phyloP scores from a whole-genome alignment of 2,113 vertebrate genomes.

The Platysteira castanea region DNA sequence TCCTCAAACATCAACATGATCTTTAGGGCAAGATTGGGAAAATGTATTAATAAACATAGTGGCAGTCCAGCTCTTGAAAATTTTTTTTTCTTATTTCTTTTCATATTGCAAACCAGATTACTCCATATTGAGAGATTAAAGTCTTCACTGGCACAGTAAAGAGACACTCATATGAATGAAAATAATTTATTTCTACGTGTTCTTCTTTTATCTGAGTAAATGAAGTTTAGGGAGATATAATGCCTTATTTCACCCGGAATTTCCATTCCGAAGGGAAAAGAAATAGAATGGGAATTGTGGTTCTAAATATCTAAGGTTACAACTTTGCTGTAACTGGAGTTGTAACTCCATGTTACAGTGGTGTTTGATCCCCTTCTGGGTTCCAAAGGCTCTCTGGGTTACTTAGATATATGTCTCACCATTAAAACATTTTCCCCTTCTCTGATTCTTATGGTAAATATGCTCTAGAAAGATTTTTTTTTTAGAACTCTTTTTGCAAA shows the following conservation, averaged over 20 bases:
- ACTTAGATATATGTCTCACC: background rate
- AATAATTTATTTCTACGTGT: background rate
- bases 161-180: background rate
- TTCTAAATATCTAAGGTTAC: background rate
- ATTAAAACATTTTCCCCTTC: background rate
- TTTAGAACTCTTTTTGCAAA: background rate
- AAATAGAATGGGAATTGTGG: background rate
- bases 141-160: background rate
- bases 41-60: background rate
- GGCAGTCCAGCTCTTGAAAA: background rate
- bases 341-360: background rate
- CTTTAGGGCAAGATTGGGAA: background rate
- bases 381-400: background rate
- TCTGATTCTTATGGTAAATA: background rate
- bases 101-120: background rate
- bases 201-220: background rate
- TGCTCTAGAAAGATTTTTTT: background rate
- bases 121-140: background rate
- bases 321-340: background rate
- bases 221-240: background rate
- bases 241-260: background rate
- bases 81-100: background rate
- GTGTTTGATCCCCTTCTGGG: background rate
- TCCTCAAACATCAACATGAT: background rate
- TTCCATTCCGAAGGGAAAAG: background rate